Evolutionary conservation across 2,797 vertebrate genomes (phyloP).

Genomic region (Parauchenoglanis punctatus): DNA sequence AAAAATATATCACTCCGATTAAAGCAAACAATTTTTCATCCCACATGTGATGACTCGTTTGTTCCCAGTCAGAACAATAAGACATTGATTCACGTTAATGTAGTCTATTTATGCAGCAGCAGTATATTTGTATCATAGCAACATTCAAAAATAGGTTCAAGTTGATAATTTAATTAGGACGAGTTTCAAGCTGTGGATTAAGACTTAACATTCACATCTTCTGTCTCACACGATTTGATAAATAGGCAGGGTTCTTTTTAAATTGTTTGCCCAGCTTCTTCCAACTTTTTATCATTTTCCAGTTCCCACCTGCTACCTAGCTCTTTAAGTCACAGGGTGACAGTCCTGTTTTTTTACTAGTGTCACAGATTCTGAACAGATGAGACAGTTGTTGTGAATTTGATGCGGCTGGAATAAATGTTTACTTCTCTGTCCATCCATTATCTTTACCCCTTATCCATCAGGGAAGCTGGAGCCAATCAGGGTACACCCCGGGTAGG

Average conservation of each 20-base stretch:
- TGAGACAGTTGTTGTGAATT: background rate
- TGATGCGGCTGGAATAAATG: background rate
- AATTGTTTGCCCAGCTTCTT: background rate
- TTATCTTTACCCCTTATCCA: no score
- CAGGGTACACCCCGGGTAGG: no score
- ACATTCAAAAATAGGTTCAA: slow-evolving; percentile 37
- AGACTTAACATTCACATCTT: background rate
- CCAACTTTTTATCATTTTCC: background rate
- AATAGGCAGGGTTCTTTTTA: background rate
- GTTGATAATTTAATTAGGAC: slow-evolving; percentile 45
- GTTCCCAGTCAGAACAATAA: slow-evolving; percentile 36
- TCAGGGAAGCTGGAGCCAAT: no score
- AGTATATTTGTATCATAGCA: slow-evolving; percentile 33
- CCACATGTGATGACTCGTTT: slow-evolving; percentile 25
- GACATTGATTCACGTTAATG: slow-evolving; percentile 18
- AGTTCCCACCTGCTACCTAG: background rate
- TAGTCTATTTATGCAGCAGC: background rate
- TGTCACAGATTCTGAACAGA: background rate
- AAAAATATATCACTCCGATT: background rate
- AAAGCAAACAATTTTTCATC: slow-evolving; percentile 22
- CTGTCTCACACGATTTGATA: background rate
- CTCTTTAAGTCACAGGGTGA: background rate
- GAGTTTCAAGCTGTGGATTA: slow-evolving; percentile 9
- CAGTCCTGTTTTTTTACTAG: background rate
- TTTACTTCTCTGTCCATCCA: background rate